phyloP scores from a whole-genome alignment of 2,797 vertebrate genomes.

The Argyrosomus regius region DNA sequence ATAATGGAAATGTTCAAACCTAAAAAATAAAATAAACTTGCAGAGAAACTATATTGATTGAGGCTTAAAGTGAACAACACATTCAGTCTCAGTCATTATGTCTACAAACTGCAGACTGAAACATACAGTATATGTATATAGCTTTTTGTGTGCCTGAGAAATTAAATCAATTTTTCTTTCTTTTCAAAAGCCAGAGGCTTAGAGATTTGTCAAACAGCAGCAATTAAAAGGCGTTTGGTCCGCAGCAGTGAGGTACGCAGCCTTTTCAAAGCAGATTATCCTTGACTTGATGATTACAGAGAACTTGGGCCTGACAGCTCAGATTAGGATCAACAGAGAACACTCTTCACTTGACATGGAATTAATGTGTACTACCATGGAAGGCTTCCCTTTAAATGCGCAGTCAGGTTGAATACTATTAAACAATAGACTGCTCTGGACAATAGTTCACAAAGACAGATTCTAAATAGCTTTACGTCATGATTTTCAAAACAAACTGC shows the following conservation, averaged over 20 bases:
- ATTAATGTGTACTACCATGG: background rate
- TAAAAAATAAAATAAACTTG: background rate
- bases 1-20: background rate
- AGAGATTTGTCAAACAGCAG: conserved; percentile 18
- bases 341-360: background rate
- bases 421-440: background rate
- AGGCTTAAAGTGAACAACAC: background rate
- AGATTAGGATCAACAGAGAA: conserved; percentile 25
- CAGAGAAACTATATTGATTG: background rate
- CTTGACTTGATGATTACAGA: conserved; percentile 26
- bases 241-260: conserved; percentile 1
- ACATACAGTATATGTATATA: background rate
- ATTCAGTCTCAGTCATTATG: background rate
- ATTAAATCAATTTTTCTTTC: conserved; percentile 11
- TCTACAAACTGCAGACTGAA: background rate
- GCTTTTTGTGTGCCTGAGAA: background rate
- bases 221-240: background rate
- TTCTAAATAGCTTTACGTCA: background rate
- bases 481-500: background rate
- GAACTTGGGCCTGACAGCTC: conserved; percentile 24
- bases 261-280: conserved; percentile 46
- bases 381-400: background rate
- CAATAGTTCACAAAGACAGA: background rate
- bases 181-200: background rate
- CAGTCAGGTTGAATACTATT: background rate